Evolutionary conservation across 2,113 vertebrate species (phyloP).

Genomic region (Gallinago media): DNA sequence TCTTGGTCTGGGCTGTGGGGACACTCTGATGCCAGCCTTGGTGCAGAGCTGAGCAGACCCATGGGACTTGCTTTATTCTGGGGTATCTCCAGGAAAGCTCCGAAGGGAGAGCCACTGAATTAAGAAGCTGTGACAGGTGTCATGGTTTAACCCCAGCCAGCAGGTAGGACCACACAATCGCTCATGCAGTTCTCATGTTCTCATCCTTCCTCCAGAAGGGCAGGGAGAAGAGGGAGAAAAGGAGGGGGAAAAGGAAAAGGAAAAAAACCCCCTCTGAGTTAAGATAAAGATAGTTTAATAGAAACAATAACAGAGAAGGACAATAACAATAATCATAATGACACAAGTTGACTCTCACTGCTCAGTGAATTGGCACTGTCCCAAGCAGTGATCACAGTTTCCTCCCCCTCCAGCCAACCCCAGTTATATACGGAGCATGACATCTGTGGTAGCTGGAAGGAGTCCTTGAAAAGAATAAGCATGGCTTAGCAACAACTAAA

Average conservation of each 20-base stretch:
- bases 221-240: not conserved
- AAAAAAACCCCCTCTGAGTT: not conserved
- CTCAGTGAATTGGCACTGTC: not conserved
- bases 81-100: not conserved
- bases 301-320: not conserved
- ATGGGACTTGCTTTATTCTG: not conserved
- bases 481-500: not conserved
- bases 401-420: not conserved
- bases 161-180: not conserved
- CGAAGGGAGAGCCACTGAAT: not conserved
- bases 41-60: not conserved
- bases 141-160: not conserved
- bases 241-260: not conserved
- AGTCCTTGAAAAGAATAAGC: not conserved
- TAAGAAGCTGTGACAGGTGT: not conserved
- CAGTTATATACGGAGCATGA: not conserved
- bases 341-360: not conserved
- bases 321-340: not conserved
- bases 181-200: not conserved
- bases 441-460: not conserved
- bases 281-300: not conserved
- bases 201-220: not conserved
- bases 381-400: not conserved
- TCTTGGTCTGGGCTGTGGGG: not conserved
- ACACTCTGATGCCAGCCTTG: accelerated